Percentiles rank a stretch among this genome's conserved stretches.
Evolutionary conservation across 2,888 invertebrate genomes (phyloP).

Genomic region (Brachynemurus nebulosus): DNA sequence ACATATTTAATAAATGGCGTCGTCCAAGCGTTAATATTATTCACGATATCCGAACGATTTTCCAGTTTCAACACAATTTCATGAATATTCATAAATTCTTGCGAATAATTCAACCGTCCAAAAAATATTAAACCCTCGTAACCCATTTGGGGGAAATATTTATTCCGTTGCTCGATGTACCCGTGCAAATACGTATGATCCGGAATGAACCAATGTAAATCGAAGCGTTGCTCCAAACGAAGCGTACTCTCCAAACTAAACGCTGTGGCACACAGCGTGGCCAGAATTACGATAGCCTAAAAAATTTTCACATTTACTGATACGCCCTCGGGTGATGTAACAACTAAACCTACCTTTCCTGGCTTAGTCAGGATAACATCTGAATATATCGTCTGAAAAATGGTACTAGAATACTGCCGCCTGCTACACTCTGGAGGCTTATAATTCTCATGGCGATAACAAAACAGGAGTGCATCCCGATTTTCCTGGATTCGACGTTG

Average conservation of each 20-base stretch:
- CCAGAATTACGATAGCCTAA: slow-evolving; percentile 39
- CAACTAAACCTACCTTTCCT: slow-evolving; percentile 42
- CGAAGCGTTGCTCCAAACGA: slow-evolving; percentile 61
- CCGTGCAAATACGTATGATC: slow-evolving; percentile 49
- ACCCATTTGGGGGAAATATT: slow-evolving; percentile 52
- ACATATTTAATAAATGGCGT: slow-evolving; percentile 49
- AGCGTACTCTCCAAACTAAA: slow-evolving; percentile 47
- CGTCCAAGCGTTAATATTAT: slow-evolving; percentile 47
- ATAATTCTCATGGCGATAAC: slow-evolving; percentile 44
- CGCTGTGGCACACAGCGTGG: slow-evolving; percentile 43
- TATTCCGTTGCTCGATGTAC: slow-evolving; percentile 39
- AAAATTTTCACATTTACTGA: slow-evolving; percentile 16
- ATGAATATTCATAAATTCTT: slow-evolving; percentile 43
- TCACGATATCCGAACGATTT: slow-evolving; percentile 37
- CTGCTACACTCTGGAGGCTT: slow-evolving; percentile 39
- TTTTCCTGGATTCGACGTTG: slow-evolving; percentile 45
- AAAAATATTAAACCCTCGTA: slow-evolving; percentile 49
- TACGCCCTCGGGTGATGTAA: slow-evolving; percentile 1
- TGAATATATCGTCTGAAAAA: slow-evolving; percentile 45
- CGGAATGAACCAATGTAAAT: slow-evolving; percentile 68
- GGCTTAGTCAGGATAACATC: slow-evolving; percentile 48
- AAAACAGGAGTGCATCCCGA: slow-evolving; percentile 52
- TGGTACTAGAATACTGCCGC: slow-evolving; percentile 39
- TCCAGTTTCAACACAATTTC: slow-evolving; percentile 38
- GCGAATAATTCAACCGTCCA: slow-evolving; percentile 48